A percentile compares a stretch with the other conserved stretches of the same genome.
Evolutionary conservation across 2,888 invertebrate species (phyloP).

Genomic region (Watsonalla binaria): DNA sequence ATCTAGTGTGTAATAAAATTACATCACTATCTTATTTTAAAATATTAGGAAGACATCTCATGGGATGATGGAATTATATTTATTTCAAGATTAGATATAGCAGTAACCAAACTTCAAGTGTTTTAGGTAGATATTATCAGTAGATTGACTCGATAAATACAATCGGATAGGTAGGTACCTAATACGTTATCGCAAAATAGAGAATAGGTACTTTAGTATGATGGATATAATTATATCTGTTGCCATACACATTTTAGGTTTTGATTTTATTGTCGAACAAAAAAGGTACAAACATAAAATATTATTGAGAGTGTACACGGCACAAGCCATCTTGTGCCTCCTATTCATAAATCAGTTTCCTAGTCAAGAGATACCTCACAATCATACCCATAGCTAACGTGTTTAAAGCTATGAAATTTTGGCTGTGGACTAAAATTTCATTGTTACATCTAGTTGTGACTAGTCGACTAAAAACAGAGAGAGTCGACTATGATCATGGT

Average conservation of each 20-base stretch:
- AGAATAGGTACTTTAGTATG: background rate
- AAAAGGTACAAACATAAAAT: too few relatives aligned
- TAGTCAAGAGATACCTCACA: background rate
- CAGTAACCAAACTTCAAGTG: background rate
- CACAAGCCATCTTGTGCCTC: too few relatives aligned
- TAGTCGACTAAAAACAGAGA: slow-evolving; percentile 49
- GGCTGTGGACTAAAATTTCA: background rate
- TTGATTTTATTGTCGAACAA: background rate
- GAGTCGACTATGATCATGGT: slow-evolving; percentile 70
- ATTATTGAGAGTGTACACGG: too few relatives aligned
- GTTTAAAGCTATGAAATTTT: background rate
- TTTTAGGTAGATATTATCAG: background rate
- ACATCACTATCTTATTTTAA: too few relatives aligned
- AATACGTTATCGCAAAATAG: background rate
- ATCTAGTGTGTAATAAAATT: too few relatives aligned
- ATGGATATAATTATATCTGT: background rate
- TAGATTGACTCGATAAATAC: background rate
- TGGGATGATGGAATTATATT: background rate
- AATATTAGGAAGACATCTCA: too few relatives aligned
- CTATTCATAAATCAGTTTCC: background rate
- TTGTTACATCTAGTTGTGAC: background rate
- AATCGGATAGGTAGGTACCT: too few relatives aligned
- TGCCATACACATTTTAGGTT: background rate
- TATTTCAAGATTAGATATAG: background rate
- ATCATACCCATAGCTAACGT: background rate